Evolutionary conservation across 2,113 vertebrate genomes (phyloP), one percentile per base, ranked within the genome.

Genomic region (Chloroceryle aenea): DNA sequence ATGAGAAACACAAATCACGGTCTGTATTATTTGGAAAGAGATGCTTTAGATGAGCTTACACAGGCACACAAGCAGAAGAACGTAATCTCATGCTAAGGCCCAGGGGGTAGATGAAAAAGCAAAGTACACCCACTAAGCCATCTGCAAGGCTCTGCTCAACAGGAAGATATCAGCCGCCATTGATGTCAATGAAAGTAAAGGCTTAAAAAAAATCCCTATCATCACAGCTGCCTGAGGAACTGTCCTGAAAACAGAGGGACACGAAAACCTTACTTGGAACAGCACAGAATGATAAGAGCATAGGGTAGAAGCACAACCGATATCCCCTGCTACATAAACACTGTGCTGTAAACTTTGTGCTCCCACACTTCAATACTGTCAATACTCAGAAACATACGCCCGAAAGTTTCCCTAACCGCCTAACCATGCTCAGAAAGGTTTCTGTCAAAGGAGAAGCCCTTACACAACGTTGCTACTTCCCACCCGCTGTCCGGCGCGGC

Each of bases 251-350:
- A 48, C 22, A 40, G 36, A 71, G 6, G 4, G 34, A 21, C 27
- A 27, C 32, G 38, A 13, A 59, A 30, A 3, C 20, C 12, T 15
- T 14, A 18, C 23, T 34, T 1, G 1, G 34, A 32, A 18, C 0
- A 6, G 32, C 58, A 42, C 4, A 25, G 13, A 38, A 23, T 0
- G 20, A 40, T 0, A 5, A 45, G 4, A 13, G 25, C 7, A 8
- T 4, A 7, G 8, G 14, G 16, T 0, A 11, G 17, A 11, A 47
- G 13, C 30, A 19, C 14, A 32, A 11, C 0, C 36, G 21, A 16
- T 12, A 15, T 10, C 5, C 17, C 1, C 7, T 14, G 53, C 56
- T n/a, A 22, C 12, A 0, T 4, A 15, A 26, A 19, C 29, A 21
- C 32, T 1, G 29, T 13, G 30, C 7, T 9, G 12, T 5, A 3